phyloP scores from a whole-genome alignment of 2,113 vertebrate species.

The Campylomormyrus tamandua region DNA sequence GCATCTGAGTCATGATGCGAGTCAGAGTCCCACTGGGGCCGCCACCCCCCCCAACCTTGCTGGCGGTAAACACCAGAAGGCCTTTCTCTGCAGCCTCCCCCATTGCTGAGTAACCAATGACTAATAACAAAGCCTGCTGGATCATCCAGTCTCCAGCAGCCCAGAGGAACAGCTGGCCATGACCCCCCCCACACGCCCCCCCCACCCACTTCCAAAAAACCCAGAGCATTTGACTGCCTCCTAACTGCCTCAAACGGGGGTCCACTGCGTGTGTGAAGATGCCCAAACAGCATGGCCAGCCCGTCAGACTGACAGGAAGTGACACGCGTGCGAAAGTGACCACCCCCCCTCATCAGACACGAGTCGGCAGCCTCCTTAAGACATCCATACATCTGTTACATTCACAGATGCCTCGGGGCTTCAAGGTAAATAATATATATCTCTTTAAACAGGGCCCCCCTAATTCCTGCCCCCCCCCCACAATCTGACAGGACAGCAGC shows the following conservation, averaged over 20 bases:
- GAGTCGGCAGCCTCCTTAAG: background rate
- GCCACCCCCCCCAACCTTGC: background rate
- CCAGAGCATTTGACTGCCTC: background rate
- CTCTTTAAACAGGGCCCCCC: background rate
- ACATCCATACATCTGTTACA: background rate
- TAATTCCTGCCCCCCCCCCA: background rate
- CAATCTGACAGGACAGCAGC: background rate
- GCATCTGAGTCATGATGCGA: conserved; percentile 5
- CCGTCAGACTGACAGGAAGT: background rate
- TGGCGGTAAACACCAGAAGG: background rate
- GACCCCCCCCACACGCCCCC: too few relatives aligned
- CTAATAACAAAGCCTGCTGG: background rate
- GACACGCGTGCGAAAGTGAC: background rate
- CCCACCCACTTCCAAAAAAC: background rate
- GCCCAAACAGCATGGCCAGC: background rate
- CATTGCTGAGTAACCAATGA: background rate
- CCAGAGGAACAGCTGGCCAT: background rate
- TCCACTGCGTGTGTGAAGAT: background rate
- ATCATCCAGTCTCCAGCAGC: background rate
- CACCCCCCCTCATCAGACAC: background rate
- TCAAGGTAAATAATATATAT: background rate
- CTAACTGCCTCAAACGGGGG: background rate
- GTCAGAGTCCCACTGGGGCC: conserved; percentile 1
- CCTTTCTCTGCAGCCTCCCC: background rate
- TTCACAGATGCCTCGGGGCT: background rate